Conservation (phyloP, 2,113 vertebrate species). For the Columba janthina region DNA sequence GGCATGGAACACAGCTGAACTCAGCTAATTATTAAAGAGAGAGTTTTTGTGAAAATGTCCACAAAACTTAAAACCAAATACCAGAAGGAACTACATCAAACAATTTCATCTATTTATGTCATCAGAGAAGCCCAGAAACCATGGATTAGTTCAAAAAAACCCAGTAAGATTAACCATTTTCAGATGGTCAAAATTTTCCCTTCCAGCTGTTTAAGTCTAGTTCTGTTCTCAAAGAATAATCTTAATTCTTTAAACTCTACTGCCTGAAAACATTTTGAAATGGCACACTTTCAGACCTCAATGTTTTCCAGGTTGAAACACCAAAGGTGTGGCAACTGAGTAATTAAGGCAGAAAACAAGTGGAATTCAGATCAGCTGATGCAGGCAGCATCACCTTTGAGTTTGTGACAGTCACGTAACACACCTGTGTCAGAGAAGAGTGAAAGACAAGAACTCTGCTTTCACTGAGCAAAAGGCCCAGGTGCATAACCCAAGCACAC, state of each 20-base stretch:
- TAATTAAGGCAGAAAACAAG: not conserved
- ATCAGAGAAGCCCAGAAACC: not conserved
- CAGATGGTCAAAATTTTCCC: not conserved
- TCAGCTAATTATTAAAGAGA: not conserved
- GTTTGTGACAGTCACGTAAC: not conserved
- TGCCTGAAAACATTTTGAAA: not conserved
- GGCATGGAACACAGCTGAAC: not conserved
- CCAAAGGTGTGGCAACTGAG: not conserved
- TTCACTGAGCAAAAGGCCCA: not conserved
- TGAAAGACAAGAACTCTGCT: not conserved
- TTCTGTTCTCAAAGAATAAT: not conserved
- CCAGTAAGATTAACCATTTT: not conserved
- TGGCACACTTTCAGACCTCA: not conserved
- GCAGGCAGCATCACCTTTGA: not conserved
- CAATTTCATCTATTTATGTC: not conserved
- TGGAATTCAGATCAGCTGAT: not conserved
- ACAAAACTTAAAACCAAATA: not conserved
- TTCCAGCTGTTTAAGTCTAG: not conserved
- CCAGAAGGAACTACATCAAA: not conserved
- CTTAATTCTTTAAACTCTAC: not conserved
- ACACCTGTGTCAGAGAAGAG: not conserved
- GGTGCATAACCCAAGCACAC: not conserved
- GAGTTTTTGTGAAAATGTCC: not conserved
- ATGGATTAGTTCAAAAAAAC: accelerated
- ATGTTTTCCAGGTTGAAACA: not conserved